phyloP scores from a whole-genome alignment of 2,113 vertebrate genomes.

The Cochlearius cochlearius region DNA sequence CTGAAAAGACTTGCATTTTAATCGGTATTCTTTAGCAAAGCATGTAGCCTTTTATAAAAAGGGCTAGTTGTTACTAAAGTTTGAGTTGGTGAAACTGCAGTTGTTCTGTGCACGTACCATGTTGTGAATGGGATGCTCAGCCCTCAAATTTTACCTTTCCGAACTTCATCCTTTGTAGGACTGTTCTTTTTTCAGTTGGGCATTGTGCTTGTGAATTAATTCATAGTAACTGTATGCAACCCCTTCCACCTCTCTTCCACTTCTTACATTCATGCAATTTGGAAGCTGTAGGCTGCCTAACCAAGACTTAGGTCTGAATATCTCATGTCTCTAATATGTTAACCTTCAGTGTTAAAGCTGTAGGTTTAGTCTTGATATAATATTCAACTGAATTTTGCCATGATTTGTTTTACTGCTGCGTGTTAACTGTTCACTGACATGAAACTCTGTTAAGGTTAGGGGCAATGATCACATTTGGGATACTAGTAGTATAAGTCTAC shows the following conservation, averaged over 20 bases:
- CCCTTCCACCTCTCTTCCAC: neutral
- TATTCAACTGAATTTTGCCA: neutral
- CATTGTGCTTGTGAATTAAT: neutral
- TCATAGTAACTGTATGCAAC: neutral
- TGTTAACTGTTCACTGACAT: neutral
- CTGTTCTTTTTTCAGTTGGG: too few relatives aligned
- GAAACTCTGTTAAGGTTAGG: neutral
- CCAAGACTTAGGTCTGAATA: neutral
- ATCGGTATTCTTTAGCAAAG: too few relatives aligned
- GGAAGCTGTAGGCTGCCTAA: neutral
- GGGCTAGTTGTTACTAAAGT: too few relatives aligned
- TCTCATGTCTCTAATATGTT: neutral
- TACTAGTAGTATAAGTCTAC: neutral
- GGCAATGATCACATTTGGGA: neutral
- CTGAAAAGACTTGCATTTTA: too few relatives aligned
- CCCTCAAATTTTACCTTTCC: too few relatives aligned
- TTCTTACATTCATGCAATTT: neutral
- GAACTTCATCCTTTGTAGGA: too few relatives aligned
- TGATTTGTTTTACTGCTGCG: neutral
- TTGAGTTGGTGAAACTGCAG: too few relatives aligned
- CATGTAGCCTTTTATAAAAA: too few relatives aligned
- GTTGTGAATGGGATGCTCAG: too few relatives aligned
- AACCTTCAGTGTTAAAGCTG: neutral
- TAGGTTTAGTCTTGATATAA: neutral
- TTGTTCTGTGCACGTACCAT: too few relatives aligned